These are phyloP conservation scores for Malurus leucopterus DNA, from an alignment of 2,797 vertebrate species.

Conservation along the genomic window DNA sequence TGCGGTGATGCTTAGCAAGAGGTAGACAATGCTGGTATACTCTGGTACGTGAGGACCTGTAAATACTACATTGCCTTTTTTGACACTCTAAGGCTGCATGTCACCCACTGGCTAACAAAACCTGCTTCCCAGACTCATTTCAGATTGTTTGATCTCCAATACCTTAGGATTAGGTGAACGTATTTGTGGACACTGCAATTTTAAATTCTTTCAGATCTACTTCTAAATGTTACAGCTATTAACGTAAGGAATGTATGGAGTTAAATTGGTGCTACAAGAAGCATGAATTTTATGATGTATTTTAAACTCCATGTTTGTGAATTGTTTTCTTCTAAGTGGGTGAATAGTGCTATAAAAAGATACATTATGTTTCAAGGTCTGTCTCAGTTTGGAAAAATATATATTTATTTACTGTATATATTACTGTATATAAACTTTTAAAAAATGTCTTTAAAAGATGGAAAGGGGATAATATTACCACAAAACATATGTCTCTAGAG, in stretches of 20 bases:
- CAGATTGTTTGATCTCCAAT: neutral
- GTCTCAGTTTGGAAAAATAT: constrained; percentile 64
- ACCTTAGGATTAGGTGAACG: neutral
- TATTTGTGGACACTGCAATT: neutral
- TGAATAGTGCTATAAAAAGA: constrained; percentile 71
- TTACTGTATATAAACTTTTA: constrained; percentile 62
- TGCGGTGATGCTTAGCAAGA: neutral
- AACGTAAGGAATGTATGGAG: constrained; percentile 51
- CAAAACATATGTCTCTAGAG: constrained; percentile 48
- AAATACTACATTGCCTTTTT: neutral
- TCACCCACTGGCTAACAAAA: neutral
- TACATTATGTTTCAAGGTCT: constrained; percentile 72
- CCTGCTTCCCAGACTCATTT: neutral
- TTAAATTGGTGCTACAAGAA: constrained; percentile 52
- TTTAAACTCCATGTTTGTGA: constrained; percentile 67
- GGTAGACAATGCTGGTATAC: neutral
- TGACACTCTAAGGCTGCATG: neutral
- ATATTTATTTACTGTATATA: constrained; percentile 59
- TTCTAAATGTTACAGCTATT: constrained; percentile 29
- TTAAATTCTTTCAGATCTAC: constrained; percentile 23
- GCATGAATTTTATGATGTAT: constrained; percentile 64
- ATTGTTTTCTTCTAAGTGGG: constrained; percentile 73
- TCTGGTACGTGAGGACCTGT: neutral
- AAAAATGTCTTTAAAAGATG: constrained; percentile 48
- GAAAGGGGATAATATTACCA: constrained; percentile 12